Evolutionary conservation across 64 coral and sea anemone species (phyloP).

Genomic region (Dendrophyllia cribrosa): DNA sequence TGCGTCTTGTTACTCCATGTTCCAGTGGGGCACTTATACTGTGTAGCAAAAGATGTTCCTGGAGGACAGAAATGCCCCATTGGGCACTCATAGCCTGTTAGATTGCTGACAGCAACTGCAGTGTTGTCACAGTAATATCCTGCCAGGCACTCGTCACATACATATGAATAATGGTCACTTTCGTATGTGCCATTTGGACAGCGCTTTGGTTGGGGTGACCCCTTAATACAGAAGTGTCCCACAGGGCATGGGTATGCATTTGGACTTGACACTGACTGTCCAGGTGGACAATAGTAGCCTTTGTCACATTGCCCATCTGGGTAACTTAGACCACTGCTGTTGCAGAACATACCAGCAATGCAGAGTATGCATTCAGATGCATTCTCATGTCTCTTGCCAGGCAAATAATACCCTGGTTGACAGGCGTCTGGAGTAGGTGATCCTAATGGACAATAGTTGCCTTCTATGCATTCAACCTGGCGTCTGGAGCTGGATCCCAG

Average conservation of each 20-base stretch:
- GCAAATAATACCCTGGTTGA: conserved; percentile 84
- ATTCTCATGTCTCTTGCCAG: conserved; percentile 76
- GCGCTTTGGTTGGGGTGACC: conserved; percentile 64
- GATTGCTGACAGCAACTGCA: conserved; percentile 26
- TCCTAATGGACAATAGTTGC: conserved; percentile 82
- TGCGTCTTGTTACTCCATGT: conserved; percentile 95
- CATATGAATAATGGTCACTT: conserved; percentile 61
- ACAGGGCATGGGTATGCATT: conserved; percentile 64
- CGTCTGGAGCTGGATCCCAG: conserved; percentile 64
- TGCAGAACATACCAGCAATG: conserved; percentile 88
- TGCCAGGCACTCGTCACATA: conserved; percentile 72
- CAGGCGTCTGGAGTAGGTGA: conserved; percentile 63
- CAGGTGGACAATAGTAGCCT: conserved; percentile 89
- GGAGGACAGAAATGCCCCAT: conserved; percentile 83
- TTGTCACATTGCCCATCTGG: conserved; percentile 79
- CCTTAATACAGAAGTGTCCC: conserved; percentile 89
- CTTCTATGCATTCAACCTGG: conserved; percentile 79
- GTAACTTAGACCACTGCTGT: conserved; percentile 76
- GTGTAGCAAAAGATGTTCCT: conserved; percentile 90
- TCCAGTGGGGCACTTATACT: conserved; percentile 86
- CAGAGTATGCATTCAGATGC: conserved; percentile 76
- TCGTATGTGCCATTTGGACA: conserved; percentile 97
- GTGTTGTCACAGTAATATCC: conserved; percentile 98
- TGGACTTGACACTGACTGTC: conserved; percentile 78
- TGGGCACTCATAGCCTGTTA: conserved; percentile 76